Conservation (phyloP, 2,113 vertebrate species). For the Ceyx margarethae region DNA sequence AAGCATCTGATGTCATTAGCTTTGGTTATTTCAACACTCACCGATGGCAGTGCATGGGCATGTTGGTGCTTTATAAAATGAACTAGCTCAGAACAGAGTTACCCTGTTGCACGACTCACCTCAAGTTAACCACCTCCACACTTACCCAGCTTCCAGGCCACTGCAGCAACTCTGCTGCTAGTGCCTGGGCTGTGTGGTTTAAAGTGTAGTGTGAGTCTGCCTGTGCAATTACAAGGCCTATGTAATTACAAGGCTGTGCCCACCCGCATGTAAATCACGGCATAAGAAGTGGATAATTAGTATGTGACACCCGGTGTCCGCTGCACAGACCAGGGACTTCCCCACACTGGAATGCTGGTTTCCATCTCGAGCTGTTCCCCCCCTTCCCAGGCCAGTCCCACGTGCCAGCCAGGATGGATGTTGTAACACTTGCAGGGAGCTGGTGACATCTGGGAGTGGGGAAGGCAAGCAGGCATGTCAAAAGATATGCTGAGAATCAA, state of each 20-base stretch:
- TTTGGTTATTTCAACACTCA: background rate
- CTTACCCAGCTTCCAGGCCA: background rate
- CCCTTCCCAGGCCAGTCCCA: background rate
- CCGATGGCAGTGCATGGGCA: rapidly evolving
- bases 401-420: background rate
- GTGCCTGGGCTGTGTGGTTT: background rate
- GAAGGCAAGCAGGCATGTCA: background rate
- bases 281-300: background rate
- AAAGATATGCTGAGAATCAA: background rate
- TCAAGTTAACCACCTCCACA: background rate
- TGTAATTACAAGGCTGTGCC: background rate
- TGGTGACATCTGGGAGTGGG: background rate
- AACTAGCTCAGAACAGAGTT: background rate
- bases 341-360: background rate
- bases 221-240: rapidly evolving
- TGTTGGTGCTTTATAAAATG: background rate
- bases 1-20: background rate
- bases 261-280: background rate
- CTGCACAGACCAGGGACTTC: background rate
- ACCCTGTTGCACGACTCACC: background rate
- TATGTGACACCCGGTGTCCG: background rate
- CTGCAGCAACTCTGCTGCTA: background rate
- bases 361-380: background rate
- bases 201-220: background rate
- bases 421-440: background rate